Evolutionary conservation across 2,888 invertebrate genomes (phyloP).

Genomic region (Nomada ferruginata): DNA sequence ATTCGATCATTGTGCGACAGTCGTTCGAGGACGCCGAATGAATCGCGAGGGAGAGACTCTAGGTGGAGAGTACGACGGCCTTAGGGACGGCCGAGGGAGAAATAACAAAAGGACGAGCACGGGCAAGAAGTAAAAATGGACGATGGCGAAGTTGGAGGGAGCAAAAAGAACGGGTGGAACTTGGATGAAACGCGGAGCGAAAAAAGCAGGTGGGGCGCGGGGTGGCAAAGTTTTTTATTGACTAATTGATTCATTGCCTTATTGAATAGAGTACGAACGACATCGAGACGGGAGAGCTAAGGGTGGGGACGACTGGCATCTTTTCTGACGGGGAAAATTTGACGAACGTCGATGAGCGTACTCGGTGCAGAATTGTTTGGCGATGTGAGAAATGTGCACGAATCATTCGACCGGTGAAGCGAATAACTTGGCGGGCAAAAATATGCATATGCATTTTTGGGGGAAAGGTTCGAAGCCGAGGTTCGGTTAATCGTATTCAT

Average conservation of each 20-base stretch:
- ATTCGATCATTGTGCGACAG: conserved; percentile 35
- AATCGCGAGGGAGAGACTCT: conserved; percentile 18
- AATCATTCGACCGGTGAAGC: too few relatives aligned
- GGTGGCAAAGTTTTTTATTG: conserved; percentile 35
- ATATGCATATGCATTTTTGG: too few relatives aligned
- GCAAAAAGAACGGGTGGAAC: conserved; percentile 12
- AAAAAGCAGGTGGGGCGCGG: neutral
- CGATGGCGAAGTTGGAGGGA: conserved; percentile 4
- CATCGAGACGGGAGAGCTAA: conserved; percentile 3
- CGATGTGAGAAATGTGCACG: too few relatives aligned
- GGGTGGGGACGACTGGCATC: neutral
- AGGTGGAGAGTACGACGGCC: neutral
- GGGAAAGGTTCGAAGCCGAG: too few relatives aligned
- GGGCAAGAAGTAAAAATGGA: conserved; percentile 30
- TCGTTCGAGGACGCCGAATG: neutral
- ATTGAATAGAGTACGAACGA: conserved; percentile 39
- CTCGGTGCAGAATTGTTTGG: too few relatives aligned
- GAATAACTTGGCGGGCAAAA: too few relatives aligned
- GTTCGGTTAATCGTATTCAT: too few relatives aligned
- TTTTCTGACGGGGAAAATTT: too few relatives aligned
- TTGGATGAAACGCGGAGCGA: neutral
- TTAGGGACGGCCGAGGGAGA: neutral
- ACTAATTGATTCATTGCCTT: conserved; percentile 62
- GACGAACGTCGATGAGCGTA: too few relatives aligned
- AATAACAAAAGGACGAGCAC: conserved; percentile 28